phyloP scores from a whole-genome alignment of 2,113 vertebrate genomes.

The Hemichromis elongatus region DNA sequence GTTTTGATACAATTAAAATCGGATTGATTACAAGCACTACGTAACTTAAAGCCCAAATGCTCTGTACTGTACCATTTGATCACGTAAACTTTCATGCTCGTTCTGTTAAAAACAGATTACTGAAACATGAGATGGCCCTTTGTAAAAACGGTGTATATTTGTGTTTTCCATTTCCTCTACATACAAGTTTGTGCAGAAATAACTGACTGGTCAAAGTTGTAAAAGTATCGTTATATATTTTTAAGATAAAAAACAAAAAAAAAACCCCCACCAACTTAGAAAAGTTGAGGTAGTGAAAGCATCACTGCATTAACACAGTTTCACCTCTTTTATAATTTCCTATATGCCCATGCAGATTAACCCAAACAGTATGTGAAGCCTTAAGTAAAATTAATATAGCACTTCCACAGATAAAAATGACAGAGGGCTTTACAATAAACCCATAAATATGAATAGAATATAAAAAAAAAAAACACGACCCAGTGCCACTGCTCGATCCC shows the following conservation, averaged over 20 bases:
- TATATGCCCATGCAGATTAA: neutral
- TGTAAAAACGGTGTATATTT: neutral
- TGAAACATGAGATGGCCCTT: neutral
- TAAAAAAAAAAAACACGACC: no score
- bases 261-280: neutral
- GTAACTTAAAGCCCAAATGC: neutral
- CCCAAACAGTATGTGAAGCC: neutral
- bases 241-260: fast-evolving
- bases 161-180: neutral
- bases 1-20: neutral
- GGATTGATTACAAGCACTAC: fast-evolving
- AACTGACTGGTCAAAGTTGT: neutral
- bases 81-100: neutral
- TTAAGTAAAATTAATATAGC: neutral
- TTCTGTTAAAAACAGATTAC: neutral
- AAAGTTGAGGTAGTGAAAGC: neutral
- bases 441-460: neutral
- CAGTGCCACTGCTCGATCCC: neutral
- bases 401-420: neutral
- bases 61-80: neutral
- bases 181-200: no score
- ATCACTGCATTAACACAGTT: neutral
- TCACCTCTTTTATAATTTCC: neutral
- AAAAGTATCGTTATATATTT: neutral
- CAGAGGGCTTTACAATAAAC: neutral